Evolutionary conservation across 2,888 invertebrate genomes (phyloP), one percentile per base, ranked within the genome.

Genomic region (Emmelina monodactyla): DNA sequence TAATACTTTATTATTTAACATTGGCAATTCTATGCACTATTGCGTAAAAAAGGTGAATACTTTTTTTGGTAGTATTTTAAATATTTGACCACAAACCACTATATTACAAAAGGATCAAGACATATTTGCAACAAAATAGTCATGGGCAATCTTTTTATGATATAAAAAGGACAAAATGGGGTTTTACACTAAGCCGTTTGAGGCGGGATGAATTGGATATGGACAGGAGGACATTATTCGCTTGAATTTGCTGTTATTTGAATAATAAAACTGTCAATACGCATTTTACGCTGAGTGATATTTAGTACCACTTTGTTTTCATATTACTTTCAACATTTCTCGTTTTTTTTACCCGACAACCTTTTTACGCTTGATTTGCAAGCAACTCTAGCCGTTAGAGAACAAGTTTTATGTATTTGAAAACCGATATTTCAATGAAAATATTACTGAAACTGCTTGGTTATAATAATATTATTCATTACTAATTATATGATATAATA

Each of bases 121-220:
- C 47, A 60, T 63, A 70, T 75, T 78, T 75, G 65, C 66, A 72
- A 73, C 62, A 64, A 64, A 62, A 70, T 67, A 59, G 67, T 64
- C 62, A 64, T 60, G 66, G 70, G 61, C 70, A 67, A 72, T 73
- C 68, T 62, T 66, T 68, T 68, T 56, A 60, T 65, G 68, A 67
- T 67, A 70, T 60, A 67, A 70, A 71, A 75, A 73, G 61, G 66
- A n/a, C n/a, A 59, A 68, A 75, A 75, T 73, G 69, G 67, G 78
- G 76, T 60, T 73, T 73, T 62, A 71, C 45, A 42, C 43, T 73
- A 76, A 78, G 72, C 79, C 68, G 43, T 66, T 76, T 79, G 79
- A 79, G 60, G 66, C 69, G 78, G 79, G 79, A 78, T 68, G 58
- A 76, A 75, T 79, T 69, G 68, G 61, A 58, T 68, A 62, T 64